Conservation (phyloP, 2,888 invertebrate species). For the Drosophila kuntzei region DNA sequence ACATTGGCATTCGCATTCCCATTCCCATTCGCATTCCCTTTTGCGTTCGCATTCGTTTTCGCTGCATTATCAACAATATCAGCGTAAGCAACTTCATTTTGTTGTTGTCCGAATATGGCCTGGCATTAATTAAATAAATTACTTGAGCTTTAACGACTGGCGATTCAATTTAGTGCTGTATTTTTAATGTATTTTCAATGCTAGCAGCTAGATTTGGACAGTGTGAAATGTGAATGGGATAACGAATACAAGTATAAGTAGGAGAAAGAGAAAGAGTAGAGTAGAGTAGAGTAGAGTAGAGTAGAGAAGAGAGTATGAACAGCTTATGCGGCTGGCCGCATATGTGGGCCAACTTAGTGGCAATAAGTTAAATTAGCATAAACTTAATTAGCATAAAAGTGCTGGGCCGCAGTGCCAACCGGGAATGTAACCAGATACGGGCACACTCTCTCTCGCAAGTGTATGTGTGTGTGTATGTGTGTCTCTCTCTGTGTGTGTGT, state of each 20-base stretch:
- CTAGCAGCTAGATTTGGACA: slow-evolving; percentile 27
- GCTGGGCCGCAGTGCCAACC: slow-evolving; percentile 70
- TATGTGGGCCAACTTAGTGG: slow-evolving; percentile 80
- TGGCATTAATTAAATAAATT: slow-evolving; percentile 65
- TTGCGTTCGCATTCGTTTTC: slow-evolving; percentile 4
- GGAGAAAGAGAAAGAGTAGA: no score
- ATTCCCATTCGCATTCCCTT: slow-evolving; percentile 7
- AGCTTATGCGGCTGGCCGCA: slow-evolving; percentile 75
- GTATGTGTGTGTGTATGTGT: slow-evolving; percentile 8
- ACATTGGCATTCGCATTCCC: slow-evolving; percentile 5
- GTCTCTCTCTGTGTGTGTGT: slow-evolving; percentile 26
- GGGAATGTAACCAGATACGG: slow-evolving; percentile 61
- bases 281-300: no score
- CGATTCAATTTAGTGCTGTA: slow-evolving; percentile 48
- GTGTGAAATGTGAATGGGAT: slow-evolving; percentile 12
- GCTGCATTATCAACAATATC: slow-evolving; percentile 34
- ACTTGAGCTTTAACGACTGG: slow-evolving; percentile 29
- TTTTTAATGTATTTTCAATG: slow-evolving; percentile 50
- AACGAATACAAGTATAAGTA: slow-evolving; percentile 3
- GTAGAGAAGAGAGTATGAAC: slow-evolving; percentile 6
- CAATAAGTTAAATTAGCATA: slow-evolving; percentile 80
- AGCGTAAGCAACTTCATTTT: slow-evolving; percentile 44
- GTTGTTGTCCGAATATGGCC: slow-evolving; percentile 4
- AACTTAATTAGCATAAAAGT: slow-evolving; percentile 81
- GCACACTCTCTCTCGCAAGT: slow-evolving; percentile 16